These are phyloP conservation scores for Enoplosus armatus DNA, from an alignment of 2,797 vertebrate species.

Conservation along the genomic window DNA sequence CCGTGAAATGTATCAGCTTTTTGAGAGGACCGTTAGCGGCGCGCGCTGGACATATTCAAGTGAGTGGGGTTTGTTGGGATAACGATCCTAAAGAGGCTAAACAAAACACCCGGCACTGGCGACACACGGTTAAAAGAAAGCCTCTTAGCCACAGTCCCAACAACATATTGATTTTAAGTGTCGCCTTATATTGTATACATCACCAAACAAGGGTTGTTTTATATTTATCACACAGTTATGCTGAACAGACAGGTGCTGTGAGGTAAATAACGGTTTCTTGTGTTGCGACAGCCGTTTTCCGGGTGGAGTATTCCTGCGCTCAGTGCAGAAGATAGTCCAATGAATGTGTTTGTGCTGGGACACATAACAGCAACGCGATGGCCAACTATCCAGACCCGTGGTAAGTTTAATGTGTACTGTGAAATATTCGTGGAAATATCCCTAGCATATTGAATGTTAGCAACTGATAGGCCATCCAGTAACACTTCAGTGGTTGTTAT, in stretches of 20 bases:
- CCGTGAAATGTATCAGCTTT: slow-evolving; percentile 54
- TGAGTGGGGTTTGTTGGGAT: slow-evolving; percentile 64
- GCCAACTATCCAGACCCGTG: slow-evolving; percentile 76
- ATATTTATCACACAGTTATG: not conserved
- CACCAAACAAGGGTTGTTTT: rapidly evolving
- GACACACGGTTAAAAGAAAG: slow-evolving; percentile 52
- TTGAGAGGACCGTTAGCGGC: slow-evolving; percentile 42
- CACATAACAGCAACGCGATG: slow-evolving; percentile 75
- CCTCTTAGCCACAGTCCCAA: slow-evolving; percentile 14
- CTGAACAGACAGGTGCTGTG: slow-evolving; percentile 27
- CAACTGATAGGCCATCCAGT: not conserved
- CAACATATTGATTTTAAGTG: not conserved
- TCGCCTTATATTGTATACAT: rapidly evolving
- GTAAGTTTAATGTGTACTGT: slow-evolving; percentile 68
- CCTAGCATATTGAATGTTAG: not conserved
- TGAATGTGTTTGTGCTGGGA: slow-evolving; percentile 71
- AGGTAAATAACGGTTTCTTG: slow-evolving; percentile 58
- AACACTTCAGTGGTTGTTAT: not conserved
- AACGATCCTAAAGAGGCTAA: slow-evolving; percentile 64
- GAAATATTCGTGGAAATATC: not conserved
- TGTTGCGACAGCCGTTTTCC: slow-evolving; percentile 64
- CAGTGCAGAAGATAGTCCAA: slow-evolving; percentile 78
- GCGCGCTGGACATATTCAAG: slow-evolving; percentile 58
- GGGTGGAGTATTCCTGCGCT: slow-evolving; percentile 75
- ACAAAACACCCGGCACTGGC: slow-evolving; percentile 44